phyloP scores from a whole-genome alignment of 2,888 invertebrate genomes.

The Himalopsyche kuldschensis region DNA sequence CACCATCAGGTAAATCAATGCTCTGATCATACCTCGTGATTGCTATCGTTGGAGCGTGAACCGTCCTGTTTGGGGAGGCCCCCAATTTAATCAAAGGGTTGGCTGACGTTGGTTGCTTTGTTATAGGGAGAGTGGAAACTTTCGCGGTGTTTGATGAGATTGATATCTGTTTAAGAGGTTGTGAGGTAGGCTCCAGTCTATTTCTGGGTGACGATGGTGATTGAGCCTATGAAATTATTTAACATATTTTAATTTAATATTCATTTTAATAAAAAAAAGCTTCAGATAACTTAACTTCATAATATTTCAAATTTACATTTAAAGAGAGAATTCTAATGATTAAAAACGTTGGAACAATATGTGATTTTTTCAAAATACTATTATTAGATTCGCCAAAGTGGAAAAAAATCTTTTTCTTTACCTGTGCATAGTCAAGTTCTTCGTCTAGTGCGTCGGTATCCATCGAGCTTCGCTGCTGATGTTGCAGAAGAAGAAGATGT shows the following conservation, averaged over 20 bases:
- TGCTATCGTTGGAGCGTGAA: slow-evolving; percentile 60
- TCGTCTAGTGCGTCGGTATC: slow-evolving; percentile 82
- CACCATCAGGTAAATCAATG: slow-evolving; percentile 50
- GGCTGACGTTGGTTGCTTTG: slow-evolving; percentile 53
- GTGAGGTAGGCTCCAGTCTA: slow-evolving; percentile 52
- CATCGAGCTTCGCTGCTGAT: slow-evolving; percentile 83
- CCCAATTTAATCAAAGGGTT: slow-evolving; percentile 45
- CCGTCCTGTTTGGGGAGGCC: slow-evolving; percentile 45
- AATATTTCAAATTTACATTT: no score
- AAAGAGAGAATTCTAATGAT: no score
- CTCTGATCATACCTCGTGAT: slow-evolving; percentile 58
- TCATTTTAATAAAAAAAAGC: no score
- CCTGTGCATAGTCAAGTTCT: slow-evolving; percentile 59
- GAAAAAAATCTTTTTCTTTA: slow-evolving; percentile 17
- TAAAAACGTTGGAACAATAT: no score
- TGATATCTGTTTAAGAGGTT: slow-evolving; percentile 52
- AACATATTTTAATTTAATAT: no score
- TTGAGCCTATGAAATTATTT: slow-evolving; percentile 50
- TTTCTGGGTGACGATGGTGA: slow-evolving; percentile 59
- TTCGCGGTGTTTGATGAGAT: slow-evolving; percentile 48
- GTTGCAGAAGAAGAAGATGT: slow-evolving; percentile 75
- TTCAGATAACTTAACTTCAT: no score
- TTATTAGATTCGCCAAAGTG: no score
- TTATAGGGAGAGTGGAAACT: slow-evolving; percentile 51
- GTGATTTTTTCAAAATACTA: no score